These are phyloP conservation scores for Hirundichthys speculiger DNA, from an alignment of 2,113 vertebrate genomes.

Conservation along the genomic window DNA sequence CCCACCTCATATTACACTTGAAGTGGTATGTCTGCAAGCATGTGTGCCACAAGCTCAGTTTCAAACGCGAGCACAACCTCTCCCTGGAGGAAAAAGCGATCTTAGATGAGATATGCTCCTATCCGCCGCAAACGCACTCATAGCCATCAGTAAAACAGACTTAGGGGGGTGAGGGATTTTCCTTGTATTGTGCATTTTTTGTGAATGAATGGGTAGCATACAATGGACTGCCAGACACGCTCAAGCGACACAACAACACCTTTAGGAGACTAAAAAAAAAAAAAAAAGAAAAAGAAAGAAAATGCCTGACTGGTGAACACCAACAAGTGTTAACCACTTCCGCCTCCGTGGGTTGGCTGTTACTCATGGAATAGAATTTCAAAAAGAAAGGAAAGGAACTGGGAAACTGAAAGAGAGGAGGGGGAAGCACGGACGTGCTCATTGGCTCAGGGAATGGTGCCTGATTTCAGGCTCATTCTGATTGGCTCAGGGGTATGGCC, in stretches of 20 bases:
- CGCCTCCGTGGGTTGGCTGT: conserved; percentile 48
- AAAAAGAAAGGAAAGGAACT: conserved; percentile 51
- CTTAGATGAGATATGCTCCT: conserved; percentile 1
- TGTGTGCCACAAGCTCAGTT: not conserved
- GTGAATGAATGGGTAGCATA: conserved; percentile 66
- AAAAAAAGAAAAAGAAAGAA: conserved; percentile 11
- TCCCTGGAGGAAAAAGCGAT: conserved; percentile 1
- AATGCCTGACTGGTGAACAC: conserved; percentile 16
- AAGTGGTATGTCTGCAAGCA: conserved; percentile 20
- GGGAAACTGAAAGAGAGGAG: conserved; percentile 11
- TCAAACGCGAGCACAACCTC: not conserved
- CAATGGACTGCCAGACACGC: conserved; percentile 52
- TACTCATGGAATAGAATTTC: conserved; percentile 65
- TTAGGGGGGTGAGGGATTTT: conserved; percentile 51
- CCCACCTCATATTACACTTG: conserved; percentile 52
- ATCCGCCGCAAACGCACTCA: conserved; percentile 33
- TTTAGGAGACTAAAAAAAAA: conserved; percentile 30
- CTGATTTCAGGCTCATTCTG: conserved; percentile 70
- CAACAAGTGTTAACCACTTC: conserved; percentile 51
- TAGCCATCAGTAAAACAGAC: conserved; percentile 8
- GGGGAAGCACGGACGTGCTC: conserved; percentile 47
- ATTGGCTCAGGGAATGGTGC: conserved; percentile 76
- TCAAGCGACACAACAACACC: conserved; percentile 45
- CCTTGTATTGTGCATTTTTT: conserved; percentile 47
- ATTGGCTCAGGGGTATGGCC: conserved; percentile 77